phyloP scores from a whole-genome alignment of 1,140 invertebrate species.

The Berghia stephanieae region DNA sequence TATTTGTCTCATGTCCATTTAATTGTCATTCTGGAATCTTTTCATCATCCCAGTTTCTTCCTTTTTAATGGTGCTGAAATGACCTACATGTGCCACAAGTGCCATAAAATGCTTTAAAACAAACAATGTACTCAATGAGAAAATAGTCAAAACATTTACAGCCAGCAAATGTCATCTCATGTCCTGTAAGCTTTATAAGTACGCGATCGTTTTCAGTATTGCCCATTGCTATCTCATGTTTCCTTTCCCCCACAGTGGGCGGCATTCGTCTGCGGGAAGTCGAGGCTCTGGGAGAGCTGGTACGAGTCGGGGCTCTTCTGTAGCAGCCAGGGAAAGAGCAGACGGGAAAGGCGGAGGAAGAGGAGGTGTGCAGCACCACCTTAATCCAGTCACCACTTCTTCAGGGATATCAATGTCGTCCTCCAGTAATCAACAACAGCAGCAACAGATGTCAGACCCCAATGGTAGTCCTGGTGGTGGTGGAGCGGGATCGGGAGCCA shows the following conservation, averaged over 20 bases:
- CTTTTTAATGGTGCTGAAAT: no score
- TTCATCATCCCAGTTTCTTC: no score
- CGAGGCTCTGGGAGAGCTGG: slow-evolving; percentile 25
- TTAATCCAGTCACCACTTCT: neutral
- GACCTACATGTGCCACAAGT: no score
- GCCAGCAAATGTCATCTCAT: no score
- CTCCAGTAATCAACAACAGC: slow-evolving; percentile 6
- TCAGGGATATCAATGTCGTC: neutral
- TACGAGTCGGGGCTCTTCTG: slow-evolving; percentile 11
- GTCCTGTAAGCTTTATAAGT: no score
- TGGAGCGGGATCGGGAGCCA: slow-evolving; percentile 43
- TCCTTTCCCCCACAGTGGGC: slow-evolving; percentile 33
- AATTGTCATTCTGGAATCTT: no score
- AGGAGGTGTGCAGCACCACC: neutral
- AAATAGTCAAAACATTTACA: no score
- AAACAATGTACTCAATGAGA: no score
- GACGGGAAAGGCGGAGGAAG: slow-evolving; percentile 15
- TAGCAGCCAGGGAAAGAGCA: slow-evolving; percentile 1
- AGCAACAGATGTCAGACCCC: neutral
- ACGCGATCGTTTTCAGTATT: no score
- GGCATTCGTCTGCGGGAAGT: slow-evolving; percentile 33
- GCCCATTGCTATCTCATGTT: no score
- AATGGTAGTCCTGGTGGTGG: slow-evolving; percentile 29
- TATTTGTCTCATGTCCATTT: no score
- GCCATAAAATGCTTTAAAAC: no score